Conservation (phyloP, 2,888 invertebrate genomes). For the Crematogaster levior region DNA sequence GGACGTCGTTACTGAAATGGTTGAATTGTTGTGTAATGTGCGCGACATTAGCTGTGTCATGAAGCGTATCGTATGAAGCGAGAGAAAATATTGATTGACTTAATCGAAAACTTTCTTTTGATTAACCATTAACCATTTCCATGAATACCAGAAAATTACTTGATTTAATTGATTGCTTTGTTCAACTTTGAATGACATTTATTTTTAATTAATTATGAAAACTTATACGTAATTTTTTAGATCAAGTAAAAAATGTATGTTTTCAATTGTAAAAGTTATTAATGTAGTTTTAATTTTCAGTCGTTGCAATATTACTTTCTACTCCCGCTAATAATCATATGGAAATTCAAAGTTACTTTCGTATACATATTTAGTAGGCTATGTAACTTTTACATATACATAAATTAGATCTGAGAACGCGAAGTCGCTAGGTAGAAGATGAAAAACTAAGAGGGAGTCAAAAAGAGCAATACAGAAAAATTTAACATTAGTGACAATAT, state of each 20-base stretch:
- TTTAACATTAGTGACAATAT: constrained; percentile 12
- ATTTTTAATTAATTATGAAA: not conserved
- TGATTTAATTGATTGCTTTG: not conserved
- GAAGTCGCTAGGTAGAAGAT: not conserved
- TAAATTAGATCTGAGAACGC: constrained; percentile 58
- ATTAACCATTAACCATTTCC: not conserved
- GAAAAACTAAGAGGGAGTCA: not conserved
- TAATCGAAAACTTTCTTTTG: constrained; percentile 1
- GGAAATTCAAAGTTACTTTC: constrained; percentile 16
- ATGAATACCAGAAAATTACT: not conserved
- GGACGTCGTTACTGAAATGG: constrained; percentile 53
- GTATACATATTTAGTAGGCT: constrained; percentile 71
- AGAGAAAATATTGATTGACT: constrained; percentile 15
- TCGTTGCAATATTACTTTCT: not conserved
- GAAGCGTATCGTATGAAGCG: not conserved
- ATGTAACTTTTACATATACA: constrained; percentile 73
- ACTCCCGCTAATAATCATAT: not conserved
- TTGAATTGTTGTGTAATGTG: constrained; percentile 25
- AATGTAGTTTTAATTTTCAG: not conserved
- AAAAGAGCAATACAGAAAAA: not conserved
- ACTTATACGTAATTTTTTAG: not conserved
- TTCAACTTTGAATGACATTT: not conserved
- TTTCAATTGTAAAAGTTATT: not conserved
- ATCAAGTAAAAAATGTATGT: not conserved
- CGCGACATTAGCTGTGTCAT: not conserved